Conservation (phyloP, 2,888 invertebrate genomes). For the Dione vanillae region DNA sequence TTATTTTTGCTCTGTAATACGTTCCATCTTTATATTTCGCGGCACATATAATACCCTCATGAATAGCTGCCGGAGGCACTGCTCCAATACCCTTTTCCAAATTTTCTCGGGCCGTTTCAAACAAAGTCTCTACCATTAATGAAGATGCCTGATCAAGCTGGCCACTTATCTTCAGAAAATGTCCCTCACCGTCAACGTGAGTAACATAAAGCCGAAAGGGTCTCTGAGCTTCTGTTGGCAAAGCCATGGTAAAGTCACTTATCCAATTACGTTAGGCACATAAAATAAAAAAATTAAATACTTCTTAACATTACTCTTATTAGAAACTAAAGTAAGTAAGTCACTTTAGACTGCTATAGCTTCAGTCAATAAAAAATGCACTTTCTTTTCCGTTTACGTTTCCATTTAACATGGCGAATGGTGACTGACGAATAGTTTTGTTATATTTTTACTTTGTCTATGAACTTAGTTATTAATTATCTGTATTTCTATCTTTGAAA, state of each 20-base stretch:
- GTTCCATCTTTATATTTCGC: conserved; percentile 87
- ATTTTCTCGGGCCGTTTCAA: conserved; percentile 67
- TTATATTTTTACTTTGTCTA: conserved; percentile 35
- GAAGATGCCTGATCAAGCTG: conserved; percentile 86
- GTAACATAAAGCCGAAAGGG: conserved; percentile 84
- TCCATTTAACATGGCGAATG: conserved; percentile 77
- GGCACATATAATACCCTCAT: conserved; percentile 85
- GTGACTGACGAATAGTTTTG: conserved; percentile 52
- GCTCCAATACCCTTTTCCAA: conserved; percentile 75
- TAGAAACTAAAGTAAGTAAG: conserved; percentile 49
- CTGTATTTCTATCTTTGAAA: not conserved
- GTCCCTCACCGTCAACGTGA: conserved; percentile 87
- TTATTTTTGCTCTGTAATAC: conserved; percentile 87
- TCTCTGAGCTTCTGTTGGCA: conserved; percentile 64
- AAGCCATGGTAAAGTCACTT: conserved; percentile 61
- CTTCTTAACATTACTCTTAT: conserved; percentile 59
- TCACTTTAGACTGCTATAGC: conserved; percentile 57
- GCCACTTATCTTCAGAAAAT: conserved; percentile 89
- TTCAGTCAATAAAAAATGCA: conserved; percentile 56
- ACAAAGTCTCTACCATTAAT: conserved; percentile 82
- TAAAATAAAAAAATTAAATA: conserved; percentile 44
- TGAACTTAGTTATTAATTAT: conserved; percentile 9
- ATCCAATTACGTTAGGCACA: conserved; percentile 36
- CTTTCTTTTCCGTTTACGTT: conserved; percentile 78
- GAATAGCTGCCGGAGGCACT: conserved; percentile 76